Evolutionary conservation across 2,797 vertebrate species (phyloP).

Genomic region (Sparus aurata): DNA sequence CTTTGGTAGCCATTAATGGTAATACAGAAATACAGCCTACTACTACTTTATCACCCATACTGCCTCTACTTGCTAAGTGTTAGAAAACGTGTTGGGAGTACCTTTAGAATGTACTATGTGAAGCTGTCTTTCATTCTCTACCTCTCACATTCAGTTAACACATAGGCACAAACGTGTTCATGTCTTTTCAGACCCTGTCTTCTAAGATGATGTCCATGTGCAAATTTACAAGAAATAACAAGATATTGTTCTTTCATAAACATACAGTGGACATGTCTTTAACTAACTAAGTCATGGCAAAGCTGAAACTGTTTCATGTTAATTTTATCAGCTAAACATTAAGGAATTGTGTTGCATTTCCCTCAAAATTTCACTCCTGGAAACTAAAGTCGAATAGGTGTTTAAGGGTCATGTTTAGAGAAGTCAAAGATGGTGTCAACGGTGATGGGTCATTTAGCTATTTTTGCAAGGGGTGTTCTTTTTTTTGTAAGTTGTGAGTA

Average conservation of each 20-base stretch:
- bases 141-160: not conserved
- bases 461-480: not conserved
- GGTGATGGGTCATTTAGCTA: not conserved
- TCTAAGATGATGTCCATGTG: too few species aligned
- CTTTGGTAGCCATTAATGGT: slow-evolving; percentile 26
- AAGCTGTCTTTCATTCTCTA: slow-evolving; percentile 4
- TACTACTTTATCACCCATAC: slow-evolving; percentile 5
- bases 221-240: too few species aligned
- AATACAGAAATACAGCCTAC: slow-evolving; percentile 14
- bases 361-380: not conserved
- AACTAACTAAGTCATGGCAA: not conserved
- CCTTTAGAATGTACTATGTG: slow-evolving; percentile 3
- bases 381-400: not conserved
- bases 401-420: not conserved
- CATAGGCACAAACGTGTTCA: not conserved
- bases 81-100: slow-evolving; percentile 5
- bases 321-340: not conserved
- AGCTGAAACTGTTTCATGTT: not conserved
- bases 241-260: not conserved
- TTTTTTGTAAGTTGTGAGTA: not conserved
- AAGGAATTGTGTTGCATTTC: not conserved
- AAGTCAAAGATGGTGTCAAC: not conserved
- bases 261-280: not conserved
- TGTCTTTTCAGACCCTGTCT: not conserved
- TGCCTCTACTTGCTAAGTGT: slow-evolving; percentile 2